Evolutionary conservation across 2,797 vertebrate genomes (phyloP), one percentile per base, ranked within the genome.

Genomic region (Ceryle rudis): DNA sequence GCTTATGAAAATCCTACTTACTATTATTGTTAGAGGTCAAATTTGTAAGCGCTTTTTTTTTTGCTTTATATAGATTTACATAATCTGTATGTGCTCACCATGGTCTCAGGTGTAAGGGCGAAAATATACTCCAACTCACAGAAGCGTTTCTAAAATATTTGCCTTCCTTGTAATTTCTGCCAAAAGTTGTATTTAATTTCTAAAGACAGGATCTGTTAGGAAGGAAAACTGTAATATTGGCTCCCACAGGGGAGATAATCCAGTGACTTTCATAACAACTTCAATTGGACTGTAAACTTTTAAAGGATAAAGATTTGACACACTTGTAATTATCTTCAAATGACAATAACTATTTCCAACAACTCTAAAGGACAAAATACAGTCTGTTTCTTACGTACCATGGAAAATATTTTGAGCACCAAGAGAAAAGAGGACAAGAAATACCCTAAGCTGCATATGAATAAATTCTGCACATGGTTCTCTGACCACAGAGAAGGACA

Each of bases 261-360:
- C 86, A 82, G 2, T 78, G 86, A 71, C 54, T 80, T 91, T 77
- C 41, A 3, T 67, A 92, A 39, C 28, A 86, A 29, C 42, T 84
- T 39, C 46, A 91, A 3, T 5, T 71, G 61, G 54, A 25, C 49
- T 81, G 49, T 7, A 78, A 65, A 35, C 79, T 75, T 96, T 29
- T 83, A 81, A 87, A 95, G 75, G 55, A n/a, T 26, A 81, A 74
- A 26, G 46, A 91, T 79, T 92, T 86, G 49, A 78, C 58, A 91
- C n/a, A 47, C 61, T 89, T 83, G 19, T 44, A 87, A 87, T 91
- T 91, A 42, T 51, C 61, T 73, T 90, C 89, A 55, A n/a, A 74
- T 31, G 7, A 65, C 49, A 82, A 65, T 31, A 90, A 82, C 71
- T 93, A 82, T 35, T 92, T 91, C 64, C 55, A 93, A 26, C 49